phyloP scores from a whole-genome alignment of 1,140 invertebrate genomes.

The Linepithema humile region DNA sequence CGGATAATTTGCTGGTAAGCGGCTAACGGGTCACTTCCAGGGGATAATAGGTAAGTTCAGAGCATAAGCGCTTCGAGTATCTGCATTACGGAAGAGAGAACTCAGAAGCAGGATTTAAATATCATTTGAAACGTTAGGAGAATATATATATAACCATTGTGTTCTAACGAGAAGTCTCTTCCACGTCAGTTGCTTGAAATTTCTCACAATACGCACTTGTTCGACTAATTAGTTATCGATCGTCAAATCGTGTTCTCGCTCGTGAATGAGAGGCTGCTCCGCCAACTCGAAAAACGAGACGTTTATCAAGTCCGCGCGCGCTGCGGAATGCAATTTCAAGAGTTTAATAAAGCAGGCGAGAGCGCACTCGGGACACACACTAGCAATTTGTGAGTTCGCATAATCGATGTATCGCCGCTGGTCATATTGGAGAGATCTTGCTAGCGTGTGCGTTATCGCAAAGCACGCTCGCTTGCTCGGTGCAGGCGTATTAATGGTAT shows the following conservation, averaged over 20 bases:
- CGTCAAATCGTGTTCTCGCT: background rate
- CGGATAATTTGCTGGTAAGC: slow-evolving; percentile 51
- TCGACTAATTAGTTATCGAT: slow-evolving; percentile 51
- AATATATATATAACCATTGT: background rate
- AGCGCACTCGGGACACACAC: background rate
- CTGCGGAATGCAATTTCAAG: slow-evolving; percentile 43
- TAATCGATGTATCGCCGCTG: slow-evolving; percentile 53
- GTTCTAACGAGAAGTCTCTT: slow-evolving; percentile 52
- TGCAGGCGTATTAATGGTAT: slow-evolving; percentile 36
- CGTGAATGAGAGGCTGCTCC: background rate
- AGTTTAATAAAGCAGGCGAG: slow-evolving; percentile 33
- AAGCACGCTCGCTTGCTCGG: slow-evolving; percentile 26
- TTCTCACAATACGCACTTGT: background rate
- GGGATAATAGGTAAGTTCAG: slow-evolving; percentile 56
- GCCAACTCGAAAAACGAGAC: slow-evolving; percentile 20
- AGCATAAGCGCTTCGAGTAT: slow-evolving; percentile 30
- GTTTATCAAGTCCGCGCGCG: background rate
- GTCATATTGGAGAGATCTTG: slow-evolving; percentile 39
- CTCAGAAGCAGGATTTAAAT: slow-evolving; percentile 40
- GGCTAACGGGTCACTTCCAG: slow-evolving; percentile 57
- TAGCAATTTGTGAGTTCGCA: slow-evolving; percentile 49
- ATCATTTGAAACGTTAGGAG: slow-evolving; percentile 27
- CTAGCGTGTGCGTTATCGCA: slow-evolving; percentile 29
- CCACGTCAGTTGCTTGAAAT: slow-evolving; percentile 37
- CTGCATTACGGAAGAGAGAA: slow-evolving; percentile 10